Evolutionary conservation across 64 coral and sea anemone species (phyloP).

Genomic region (Actinia tenebrosa): DNA sequence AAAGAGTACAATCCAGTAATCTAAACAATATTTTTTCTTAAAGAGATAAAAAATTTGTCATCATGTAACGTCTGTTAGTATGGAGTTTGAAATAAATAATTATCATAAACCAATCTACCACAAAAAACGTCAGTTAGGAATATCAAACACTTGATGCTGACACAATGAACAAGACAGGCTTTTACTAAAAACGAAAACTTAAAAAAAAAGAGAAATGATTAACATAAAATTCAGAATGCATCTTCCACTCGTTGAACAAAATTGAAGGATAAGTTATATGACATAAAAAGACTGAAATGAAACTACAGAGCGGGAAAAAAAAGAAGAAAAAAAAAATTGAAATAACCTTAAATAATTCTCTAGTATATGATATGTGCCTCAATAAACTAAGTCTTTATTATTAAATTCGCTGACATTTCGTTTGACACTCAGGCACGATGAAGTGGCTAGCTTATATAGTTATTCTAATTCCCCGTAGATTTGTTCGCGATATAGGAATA

Average conservation of each 20-base stretch:
- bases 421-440: not conserved
- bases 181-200: not conserved
- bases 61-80: no score
- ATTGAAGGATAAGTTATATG: not conserved
- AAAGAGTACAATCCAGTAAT: no score
- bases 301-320: not conserved
- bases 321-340: not conserved
- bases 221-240: no score
- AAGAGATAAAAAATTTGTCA: no score
- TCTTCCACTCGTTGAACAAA: no score
- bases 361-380: not conserved
- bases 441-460: not conserved
- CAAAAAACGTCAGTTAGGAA: not conserved
- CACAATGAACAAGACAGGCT: not conserved
- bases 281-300: not conserved
- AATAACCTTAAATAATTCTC: not conserved
- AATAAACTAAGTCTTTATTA: not conserved
- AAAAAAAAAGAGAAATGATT: no score
- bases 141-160: not conserved
- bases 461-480: not conserved
- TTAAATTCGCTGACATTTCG: not conserved
- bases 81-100: no score
- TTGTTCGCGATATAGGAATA: not conserved
- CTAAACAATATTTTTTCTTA: no score
- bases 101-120: no score